Base-by-base conservation (phyloP, 2,113 vertebrate species). In the Leuciscus idus region DNA sequence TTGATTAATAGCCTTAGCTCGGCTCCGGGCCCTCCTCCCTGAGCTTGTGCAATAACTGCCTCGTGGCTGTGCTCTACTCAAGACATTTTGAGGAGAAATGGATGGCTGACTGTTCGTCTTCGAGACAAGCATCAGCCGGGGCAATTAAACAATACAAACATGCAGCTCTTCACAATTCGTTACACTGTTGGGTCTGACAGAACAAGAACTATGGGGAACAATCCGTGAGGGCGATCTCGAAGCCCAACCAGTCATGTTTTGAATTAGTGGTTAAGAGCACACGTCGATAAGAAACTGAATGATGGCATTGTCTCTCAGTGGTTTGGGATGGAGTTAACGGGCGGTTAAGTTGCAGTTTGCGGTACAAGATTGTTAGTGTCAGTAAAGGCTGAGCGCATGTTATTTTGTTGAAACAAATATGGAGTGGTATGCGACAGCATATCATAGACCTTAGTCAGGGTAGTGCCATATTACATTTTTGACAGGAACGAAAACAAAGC, bases 1-100 rank as follows among this genome's bases (percentile, higher is more conserved):
- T 79, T 88, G 81, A 86, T 91, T 88, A 85, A 87, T 81, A 87
- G 76, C 86, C 81, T 86, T 59, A 85, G 84, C 26, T 61, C 50
- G 30, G 48, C 50, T 48, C n/a, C 84, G 62, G 52, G 36, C 76
- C 55, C 66, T 84, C 30, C 57, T 84, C 87, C 86, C 55, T 1
- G 36, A 86, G 76, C 73, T 43, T 50, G 39, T 79, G 76, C 81
- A 84, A 70, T 81, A 57, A 86, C 62, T 52, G 62, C 80, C 62
- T 28, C 57, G 28, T 70, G 80, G 59, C 52, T 81, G 46, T 68
- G 80, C 77, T 85, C 61, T 5, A 43, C 43, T 80, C 66, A 23
- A 74, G 36, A 73, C 8, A 55, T 66, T 81, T 86, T 81, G 57
- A 59, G 33, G 82, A 62, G 75, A 81, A 86, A 86, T 76, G 23